Evolutionary conservation across 2,113 vertebrate species (phyloP), one percentile per base, ranked within the genome.

Genomic region (Oncorhynchus clarkii): DNA sequence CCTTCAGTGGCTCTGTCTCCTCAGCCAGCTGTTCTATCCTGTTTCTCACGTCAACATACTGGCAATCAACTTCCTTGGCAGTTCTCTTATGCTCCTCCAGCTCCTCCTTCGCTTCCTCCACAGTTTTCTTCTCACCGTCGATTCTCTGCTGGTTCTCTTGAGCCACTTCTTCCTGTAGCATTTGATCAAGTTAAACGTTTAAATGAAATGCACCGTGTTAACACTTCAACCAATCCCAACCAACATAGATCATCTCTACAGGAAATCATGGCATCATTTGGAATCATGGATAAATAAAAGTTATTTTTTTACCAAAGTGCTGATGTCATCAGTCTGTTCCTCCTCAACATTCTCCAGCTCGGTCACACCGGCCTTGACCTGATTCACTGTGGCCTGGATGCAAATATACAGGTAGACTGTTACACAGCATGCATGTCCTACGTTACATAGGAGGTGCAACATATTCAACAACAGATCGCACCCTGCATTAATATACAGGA

Each of bases 301-400:
- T 27, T 3, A 1, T 27, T 27, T 27, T 3, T 45, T 94, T 92
- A 96, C 95, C 87, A 96, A 79, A 11, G 91, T 83, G 81, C 81
- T 83, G 82, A 95, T 90, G 73, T 95, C 93, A 34, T 91, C 89
- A 65, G 88, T 88, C 27, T 94, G 92, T 5, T 92, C 89, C 76
- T 96, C 94, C 79, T 96, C 95, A 72, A 90, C 77, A 31, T 94
- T 96, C 81, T 96, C 94, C 79, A 96, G 91, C 71, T 96, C 94
- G 6, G 77, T 75, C 87, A 96, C 77, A 12, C 51, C 71, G 48
- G 78, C 77, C 69, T 87, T 82, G 24, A 87, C 73, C 24, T 71
- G 72, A 70, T 80, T 87, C 9, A 87, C 77, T 64, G 12, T 49
- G 59, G 79, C 79, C 84, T 85, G 62, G 26, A 57, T 9, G 54